phyloP scores from a whole-genome alignment of 1,140 invertebrate species.

The Steinernema feltiae region DNA sequence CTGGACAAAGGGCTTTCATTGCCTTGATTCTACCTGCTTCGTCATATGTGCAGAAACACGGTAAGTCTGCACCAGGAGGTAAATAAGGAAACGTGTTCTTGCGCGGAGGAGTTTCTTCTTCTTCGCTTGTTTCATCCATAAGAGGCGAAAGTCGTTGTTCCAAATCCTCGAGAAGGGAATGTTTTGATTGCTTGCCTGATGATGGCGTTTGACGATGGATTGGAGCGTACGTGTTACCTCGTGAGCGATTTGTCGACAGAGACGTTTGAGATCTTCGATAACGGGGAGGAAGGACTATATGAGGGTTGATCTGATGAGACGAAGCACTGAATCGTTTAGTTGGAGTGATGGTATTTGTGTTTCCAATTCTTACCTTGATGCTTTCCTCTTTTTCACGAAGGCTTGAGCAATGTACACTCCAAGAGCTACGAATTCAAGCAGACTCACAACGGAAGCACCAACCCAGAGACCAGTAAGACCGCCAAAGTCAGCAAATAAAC shows the following conservation, averaged over 20 bases:
- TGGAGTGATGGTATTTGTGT: not conserved
- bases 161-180: slow-evolving; percentile 19
- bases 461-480: slow-evolving; percentile 57
- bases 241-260: slow-evolving; percentile 8
- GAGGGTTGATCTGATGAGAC: slow-evolving; percentile 19
- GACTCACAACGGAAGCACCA: slow-evolving; percentile 53
- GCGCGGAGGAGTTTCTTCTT: slow-evolving; percentile 18
- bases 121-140: slow-evolving; percentile 24
- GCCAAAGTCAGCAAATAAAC: slow-evolving; percentile 53
- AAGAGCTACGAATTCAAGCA: slow-evolving; percentile 50
- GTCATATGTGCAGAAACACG: slow-evolving; percentile 53
- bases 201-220: not conserved
- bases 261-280: slow-evolving; percentile 21
- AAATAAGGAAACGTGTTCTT: slow-evolving; percentile 39
- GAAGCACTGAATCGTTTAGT: slow-evolving; percentile 23
- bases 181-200: slow-evolving; percentile 19
- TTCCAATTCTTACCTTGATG: slow-evolving; percentile 30
- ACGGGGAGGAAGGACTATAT: slow-evolving; percentile 21
- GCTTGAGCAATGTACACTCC: slow-evolving; percentile 39
- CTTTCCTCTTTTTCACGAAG: slow-evolving; percentile 34
- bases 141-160: slow-evolving; percentile 9
- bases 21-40: slow-evolving; percentile 42
- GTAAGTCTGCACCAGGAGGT: slow-evolving; percentile 52
- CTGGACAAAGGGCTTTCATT: slow-evolving; percentile 56
- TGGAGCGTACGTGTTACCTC: not conserved